Percentiles rank a stretch among this genome's conserved stretches.
phyloP scores from a whole-genome alignment of 2,113 vertebrate genomes.

The Callaeas wilsoni region DNA sequence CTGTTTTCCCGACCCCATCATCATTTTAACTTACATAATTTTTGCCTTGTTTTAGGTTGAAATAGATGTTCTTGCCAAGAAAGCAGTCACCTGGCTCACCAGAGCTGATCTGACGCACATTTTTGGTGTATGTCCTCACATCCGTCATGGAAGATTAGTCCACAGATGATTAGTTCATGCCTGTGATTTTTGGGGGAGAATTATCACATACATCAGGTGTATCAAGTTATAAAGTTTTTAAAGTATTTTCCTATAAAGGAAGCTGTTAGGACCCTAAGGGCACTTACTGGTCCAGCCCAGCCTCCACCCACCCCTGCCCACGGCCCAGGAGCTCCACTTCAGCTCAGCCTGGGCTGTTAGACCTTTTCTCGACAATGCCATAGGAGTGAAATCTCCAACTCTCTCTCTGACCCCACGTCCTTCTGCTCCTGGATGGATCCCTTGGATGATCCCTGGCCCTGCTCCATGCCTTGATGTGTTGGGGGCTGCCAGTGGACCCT shows the following conservation, averaged over 20 bases:
- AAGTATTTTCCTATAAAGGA: neutral
- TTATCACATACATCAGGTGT: neutral
- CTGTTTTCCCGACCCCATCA: neutral
- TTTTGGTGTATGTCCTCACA: neutral
- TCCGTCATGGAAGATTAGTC: neutral
- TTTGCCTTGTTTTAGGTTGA: neutral
- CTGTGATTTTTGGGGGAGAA: neutral
- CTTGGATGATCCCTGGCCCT: neutral
- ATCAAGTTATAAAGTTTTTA: neutral
- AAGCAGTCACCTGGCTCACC: neutral
- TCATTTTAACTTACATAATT: neutral
- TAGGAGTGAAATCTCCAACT: neutral
- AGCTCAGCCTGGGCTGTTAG: neutral
- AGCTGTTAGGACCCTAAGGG: neutral
- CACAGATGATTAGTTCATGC: neutral
- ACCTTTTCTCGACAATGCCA: neutral
- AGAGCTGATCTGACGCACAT: neutral
- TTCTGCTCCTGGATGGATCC: neutral
- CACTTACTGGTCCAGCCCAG: neutral
- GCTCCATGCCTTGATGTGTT: neutral
- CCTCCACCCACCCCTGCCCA: neutral
- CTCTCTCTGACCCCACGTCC: fast-evolving
- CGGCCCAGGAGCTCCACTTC: neutral
- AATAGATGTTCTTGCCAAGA: neutral
- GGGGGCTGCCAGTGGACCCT: neutral